Evolutionary conservation across 1,140 invertebrate genomes (phyloP).

Genomic region (Heliconius congener): DNA sequence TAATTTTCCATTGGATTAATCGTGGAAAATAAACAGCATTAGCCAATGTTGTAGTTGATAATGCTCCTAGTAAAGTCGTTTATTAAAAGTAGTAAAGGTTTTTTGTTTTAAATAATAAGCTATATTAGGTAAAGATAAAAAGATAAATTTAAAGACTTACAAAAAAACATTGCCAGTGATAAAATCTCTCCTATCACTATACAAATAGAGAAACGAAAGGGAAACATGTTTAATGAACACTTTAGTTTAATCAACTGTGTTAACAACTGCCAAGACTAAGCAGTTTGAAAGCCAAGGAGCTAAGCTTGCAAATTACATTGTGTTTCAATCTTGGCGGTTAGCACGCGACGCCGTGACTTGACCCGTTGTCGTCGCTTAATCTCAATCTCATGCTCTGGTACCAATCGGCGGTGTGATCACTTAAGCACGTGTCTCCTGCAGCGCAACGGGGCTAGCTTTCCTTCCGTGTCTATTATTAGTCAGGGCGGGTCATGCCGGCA

Average conservation of each 20-base stretch:
- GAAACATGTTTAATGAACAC: not conserved
- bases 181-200: not conserved
- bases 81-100: conserved; percentile 8
- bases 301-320: conserved; percentile 21
- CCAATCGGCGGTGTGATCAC: conserved; percentile 48
- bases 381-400: conserved; percentile 28
- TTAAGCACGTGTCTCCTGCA: conserved; percentile 68
- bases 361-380: conserved; percentile 31
- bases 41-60: conserved; percentile 20
- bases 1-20: conserved; percentile 40
- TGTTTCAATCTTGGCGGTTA: conserved; percentile 8
- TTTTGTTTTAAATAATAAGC: not conserved
- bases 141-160: not conserved
- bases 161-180: not conserved
- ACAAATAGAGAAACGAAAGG: not conserved
- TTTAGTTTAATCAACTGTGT: not conserved
- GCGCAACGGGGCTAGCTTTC: conserved; percentile 67
- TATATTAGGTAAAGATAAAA: conserved; percentile 6
- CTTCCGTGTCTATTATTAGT: conserved; percentile 79
- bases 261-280: not conserved
- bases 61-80: not conserved
- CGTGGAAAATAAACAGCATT: conserved; percentile 34
- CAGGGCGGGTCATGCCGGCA: conserved; percentile 66
- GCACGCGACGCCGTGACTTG: conserved; percentile 32
- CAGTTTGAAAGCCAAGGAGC: conserved; percentile 10